phyloP scores from a whole-genome alignment of 2,113 vertebrate genomes.

The Panurus biarmicus region DNA sequence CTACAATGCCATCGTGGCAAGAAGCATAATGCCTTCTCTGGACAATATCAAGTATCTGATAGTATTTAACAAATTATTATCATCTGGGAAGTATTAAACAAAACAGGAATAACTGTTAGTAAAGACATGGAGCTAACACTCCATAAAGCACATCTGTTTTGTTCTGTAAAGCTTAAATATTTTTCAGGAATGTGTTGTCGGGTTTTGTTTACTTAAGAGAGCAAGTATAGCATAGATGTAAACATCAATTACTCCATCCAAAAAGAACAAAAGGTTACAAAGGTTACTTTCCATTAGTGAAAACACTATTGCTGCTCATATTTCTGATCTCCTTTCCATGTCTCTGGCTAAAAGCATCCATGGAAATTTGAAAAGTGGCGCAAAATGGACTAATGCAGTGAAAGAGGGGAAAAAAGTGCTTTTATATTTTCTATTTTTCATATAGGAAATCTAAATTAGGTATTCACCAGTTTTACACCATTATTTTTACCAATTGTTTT shows the following conservation, averaged over 20 bases:
- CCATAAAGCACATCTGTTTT: not conserved
- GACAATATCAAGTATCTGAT: not conserved
- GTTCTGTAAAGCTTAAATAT: not conserved
- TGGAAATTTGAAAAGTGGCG: not conserved
- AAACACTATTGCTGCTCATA: not conserved
- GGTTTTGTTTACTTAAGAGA: not conserved
- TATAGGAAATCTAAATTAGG: not conserved
- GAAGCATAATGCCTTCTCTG: not conserved
- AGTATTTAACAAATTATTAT: not conserved
- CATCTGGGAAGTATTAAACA: not conserved
- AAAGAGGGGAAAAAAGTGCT: not conserved
- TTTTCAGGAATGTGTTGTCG: not conserved
- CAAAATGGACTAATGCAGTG: not conserved
- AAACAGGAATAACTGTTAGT: not conserved
- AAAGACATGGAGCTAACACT: not conserved
- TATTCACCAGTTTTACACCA: not conserved
- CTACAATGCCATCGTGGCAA: not conserved
- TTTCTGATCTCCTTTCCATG: not conserved
- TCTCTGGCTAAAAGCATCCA: not conserved
- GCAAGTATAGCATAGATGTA: not conserved
- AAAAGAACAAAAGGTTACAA: not conserved
- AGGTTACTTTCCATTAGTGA: not conserved
- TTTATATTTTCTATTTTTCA: not conserved
- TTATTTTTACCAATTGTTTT: not conserved
- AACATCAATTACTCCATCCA: not conserved